phyloP scores from a whole-genome alignment of 2,113 vertebrate genomes.

The Siphamia tubifer region DNA sequence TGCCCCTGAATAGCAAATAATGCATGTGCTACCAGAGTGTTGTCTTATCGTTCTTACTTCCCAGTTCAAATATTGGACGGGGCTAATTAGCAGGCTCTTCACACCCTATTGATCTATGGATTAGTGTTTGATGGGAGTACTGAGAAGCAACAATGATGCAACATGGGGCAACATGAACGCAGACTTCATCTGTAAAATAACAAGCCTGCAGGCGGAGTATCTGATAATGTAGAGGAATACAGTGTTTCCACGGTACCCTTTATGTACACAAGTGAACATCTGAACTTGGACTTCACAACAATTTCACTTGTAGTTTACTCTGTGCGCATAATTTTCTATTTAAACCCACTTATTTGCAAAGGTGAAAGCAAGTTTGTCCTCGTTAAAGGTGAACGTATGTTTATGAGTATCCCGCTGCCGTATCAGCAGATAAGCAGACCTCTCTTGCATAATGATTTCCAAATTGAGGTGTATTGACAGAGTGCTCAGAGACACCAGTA shows the following conservation, averaged over 20 bases:
- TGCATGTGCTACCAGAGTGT: not conserved
- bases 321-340: constrained; percentile 7
- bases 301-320: not conserved
- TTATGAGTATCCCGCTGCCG: constrained; percentile 1
- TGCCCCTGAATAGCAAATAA: not conserved
- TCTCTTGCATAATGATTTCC: constrained; percentile 6
- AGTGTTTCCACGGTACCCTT: not conserved
- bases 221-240: not conserved
- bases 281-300: not conserved
- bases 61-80: constrained; percentile 22
- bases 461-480: not conserved
- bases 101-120: constrained; percentile 56
- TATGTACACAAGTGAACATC: not conserved
- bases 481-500: not conserved
- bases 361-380: constrained; percentile 5
- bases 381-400: constrained; percentile 10
- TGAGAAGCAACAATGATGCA: constrained; percentile 57
- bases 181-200: not conserved
- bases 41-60: not conserved
- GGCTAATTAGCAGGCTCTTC: constrained; percentile 40
- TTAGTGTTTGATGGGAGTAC: constrained; percentile 36
- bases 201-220: constrained; percentile 9
- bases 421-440: not conserved
- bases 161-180: constrained; percentile 18
- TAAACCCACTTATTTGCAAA: not conserved